Base-by-base conservation (phyloP, 2,888 invertebrate species). In the Meandrusa payeni region DNA sequence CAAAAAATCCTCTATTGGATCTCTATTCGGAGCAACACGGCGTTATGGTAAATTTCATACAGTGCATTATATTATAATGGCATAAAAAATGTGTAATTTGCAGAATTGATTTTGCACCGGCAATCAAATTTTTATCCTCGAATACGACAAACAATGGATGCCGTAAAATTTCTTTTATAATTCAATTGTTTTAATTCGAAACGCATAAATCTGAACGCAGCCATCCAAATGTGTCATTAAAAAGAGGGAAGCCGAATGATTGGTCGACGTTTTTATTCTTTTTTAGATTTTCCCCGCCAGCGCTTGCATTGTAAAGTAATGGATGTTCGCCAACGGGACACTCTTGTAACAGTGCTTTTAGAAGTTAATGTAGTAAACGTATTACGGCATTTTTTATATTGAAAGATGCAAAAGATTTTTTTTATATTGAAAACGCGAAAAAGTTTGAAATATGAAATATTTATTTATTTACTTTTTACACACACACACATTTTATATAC, bases 101-200 rank as follows among this genome's bases (percentile, higher is more conserved):
- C n/a, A n/a, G n/a, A n/a, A n/a, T 19, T 27, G 11, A 26, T 26
- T 19, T 24, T 13, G n/a, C 15, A 13, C 26, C 32, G 32, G 4
- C 23, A 33, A 33, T 33, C 10, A 22, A 6, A 11, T 22, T 33
- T 34, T 23, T 34, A 24, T 34, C 20, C 13, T 11, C 13, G 15
- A 24, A 12, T n/a, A n/a, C 27, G 11, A n/a, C n/a, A 12, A 27
- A 20, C 12, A 32, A 40, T 28, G 19, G 39, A 24, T 27, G 36
- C 23, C 27, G 37, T 41, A 45, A 41, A 42, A 48, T 19, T 32
- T 15, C 31, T 28, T 46, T 48, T 31, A 39, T 41, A 19, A 43
- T 51, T 48, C 46, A 34, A 48, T 41, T 43, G 48, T 46, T 38
- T 48, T 27, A 46, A 48, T 46, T 42, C 27, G 42, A 47, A 46